Percentiles rank a stretch among this genome's conserved stretches.
Evolutionary conservation across 2,113 vertebrate species (phyloP).

Genomic region (Camarhynchus parvulus): DNA sequence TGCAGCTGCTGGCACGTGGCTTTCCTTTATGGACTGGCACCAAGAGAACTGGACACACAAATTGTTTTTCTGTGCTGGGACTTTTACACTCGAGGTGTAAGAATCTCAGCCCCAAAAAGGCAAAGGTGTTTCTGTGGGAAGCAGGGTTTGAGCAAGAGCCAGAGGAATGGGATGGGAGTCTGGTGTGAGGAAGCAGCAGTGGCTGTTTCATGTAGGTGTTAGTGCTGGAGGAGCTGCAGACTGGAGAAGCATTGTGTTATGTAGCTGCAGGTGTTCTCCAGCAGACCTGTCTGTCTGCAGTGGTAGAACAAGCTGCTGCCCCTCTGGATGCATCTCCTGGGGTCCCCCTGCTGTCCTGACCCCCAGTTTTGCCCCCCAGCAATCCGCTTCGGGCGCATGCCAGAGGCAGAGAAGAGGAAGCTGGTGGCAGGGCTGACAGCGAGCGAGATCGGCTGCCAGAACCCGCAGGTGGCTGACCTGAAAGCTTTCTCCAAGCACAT

Average conservation of each 20-base stretch:
- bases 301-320: not conserved
- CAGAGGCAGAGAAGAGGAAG: slow-evolving; percentile 95
- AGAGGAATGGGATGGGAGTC: not conserved
- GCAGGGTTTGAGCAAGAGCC: not conserved
- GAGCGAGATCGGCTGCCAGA: slow-evolving; percentile 78
- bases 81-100: not conserved
- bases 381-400: slow-evolving; percentile 97
- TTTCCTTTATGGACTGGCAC: not conserved
- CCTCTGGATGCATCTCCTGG: not conserved
- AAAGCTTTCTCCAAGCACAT: slow-evolving; percentile 94
- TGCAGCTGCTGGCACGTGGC: not conserved
- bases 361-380: slow-evolving; percentile 69
- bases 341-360: not conserved
- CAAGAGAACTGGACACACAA: not conserved
- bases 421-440: slow-evolving; percentile 89
- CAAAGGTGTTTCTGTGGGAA: not conserved
- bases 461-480: slow-evolving; percentile 87
- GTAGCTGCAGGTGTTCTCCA: not conserved
- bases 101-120: not conserved
- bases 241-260: not conserved
- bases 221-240: not conserved
- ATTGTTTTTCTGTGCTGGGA: not conserved
- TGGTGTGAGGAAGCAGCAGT: not conserved
- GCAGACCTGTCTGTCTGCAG: not conserved
- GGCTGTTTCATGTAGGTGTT: not conserved